A percentile compares a stretch with the other conserved stretches of the same genome.
Evolutionary conservation across 2,113 vertebrate genomes (phyloP).

Genomic region (Apeltes quadracus): DNA sequence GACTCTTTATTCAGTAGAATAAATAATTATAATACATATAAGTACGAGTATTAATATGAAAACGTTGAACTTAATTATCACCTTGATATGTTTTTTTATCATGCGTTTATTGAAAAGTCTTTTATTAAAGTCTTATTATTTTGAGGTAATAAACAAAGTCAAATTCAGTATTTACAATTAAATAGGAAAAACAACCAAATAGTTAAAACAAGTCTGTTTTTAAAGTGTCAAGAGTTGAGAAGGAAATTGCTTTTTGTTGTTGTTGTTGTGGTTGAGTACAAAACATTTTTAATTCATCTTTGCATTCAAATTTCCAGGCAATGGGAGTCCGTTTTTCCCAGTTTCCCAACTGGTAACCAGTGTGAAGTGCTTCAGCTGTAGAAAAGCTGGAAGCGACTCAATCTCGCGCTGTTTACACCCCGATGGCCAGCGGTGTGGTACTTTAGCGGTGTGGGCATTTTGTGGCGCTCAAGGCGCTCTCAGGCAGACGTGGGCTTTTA

Average conservation of each 20-base stretch:
- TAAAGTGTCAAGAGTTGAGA: not conserved
- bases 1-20: not conserved
- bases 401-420: conserved; percentile 24
- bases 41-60: not conserved
- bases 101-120: too few species aligned
- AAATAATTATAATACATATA: too few species aligned
- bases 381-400: not conserved
- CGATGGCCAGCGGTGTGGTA: not conserved
- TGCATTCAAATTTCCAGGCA: not conserved
- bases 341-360: conserved; percentile 15
- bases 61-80: not conserved
- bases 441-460: not conserved
- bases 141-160: not conserved
- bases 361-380: not conserved
- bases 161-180: not conserved
- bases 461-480: conserved; percentile 16
- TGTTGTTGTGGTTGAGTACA: not conserved
- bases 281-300: not conserved
- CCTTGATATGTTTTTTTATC: not conserved
- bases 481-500: too few species aligned
- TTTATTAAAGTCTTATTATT: too few species aligned
- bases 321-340: not conserved
- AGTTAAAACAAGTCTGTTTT: not conserved
- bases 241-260: not conserved
- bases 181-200: not conserved